Evolutionary conservation across 1,140 invertebrate genomes (phyloP), one percentile per base, ranked within the genome.

Genomic region (Tachypleus tridentatus): DNA sequence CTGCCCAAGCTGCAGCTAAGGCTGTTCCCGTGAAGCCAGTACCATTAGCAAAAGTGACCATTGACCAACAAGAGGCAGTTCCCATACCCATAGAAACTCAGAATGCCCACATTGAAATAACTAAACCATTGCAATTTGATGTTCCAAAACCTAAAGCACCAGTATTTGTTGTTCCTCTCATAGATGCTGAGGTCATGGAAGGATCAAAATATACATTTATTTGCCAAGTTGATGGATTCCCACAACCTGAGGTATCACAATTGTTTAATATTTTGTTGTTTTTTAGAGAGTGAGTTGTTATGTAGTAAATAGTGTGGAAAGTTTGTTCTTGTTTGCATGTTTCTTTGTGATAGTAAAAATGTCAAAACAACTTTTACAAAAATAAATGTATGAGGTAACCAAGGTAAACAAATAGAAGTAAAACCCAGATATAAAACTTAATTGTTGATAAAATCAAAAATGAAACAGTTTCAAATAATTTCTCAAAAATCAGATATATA

Each of bases 211-310:
- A 91, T 10, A 87, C 90, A 73, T 94, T 97, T 72, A 87, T 92
- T 75, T 78, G 76, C 70, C 86, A 91, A 80, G 88, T 97, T 6
- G 89, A 91, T 78, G 93, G 93, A 59, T 80, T 83, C 71, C 93
- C 93, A 47, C 79, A 86, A 72, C 93, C 93, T 11, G 61, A 60
- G 10, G 64, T 67, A 64, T 9, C 48, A 47, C 57, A 58, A 8
- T 3, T 57, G 11, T 58, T 9, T 5, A 58, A 8, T 29, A 29
- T 29, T 29, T n/a, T n/a, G n/a, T n/a, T n/a, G n/a, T n/a, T n/a
- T 29, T 29, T 29, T 29, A 1, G 29, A 29, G 29, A 29, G 29
- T 29, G 29, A 29, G 29, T 29, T 29, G 29, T 29, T 29, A 2
- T 29, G 29, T 29, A 29, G 29, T 29, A 29, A 29, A 29, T 29